Evolutionary conservation across 2,888 invertebrate genomes (phyloP), one percentile per base, ranked within the genome.

Genomic region (Idaea dimidiata): DNA sequence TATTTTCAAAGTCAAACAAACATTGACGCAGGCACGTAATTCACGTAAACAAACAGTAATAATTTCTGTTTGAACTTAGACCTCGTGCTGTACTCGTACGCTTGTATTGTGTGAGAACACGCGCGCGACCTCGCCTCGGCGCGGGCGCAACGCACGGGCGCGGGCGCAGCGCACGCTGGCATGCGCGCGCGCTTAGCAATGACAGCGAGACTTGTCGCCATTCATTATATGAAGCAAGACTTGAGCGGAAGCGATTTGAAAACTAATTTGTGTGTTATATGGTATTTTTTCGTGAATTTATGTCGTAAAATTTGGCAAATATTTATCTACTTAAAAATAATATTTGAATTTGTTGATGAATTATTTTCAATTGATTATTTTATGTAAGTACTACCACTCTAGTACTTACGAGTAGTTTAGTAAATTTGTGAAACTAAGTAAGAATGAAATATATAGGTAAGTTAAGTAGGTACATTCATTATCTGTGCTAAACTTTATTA

Each of bases 101-200:
- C 1, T 32, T 32, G 10, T 32, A 32, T 32, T 32, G 32, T 32
- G 4, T 32, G 32, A 32, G 7, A 43, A 69, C 68, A 68, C 72
- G 76, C 72, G 73, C 72, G 78, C 72, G 77, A 77, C 75, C 73
- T 69, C 64, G 68, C 59, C 68, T 61, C 66, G 60, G 63, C 63
- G 5, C 43, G 8, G 14, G 14, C 43, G 43, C 14, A 10, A 8
- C 10, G 43, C 43, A 10, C 43, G 43, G 43, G 43, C 43, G 10
- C 10, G 10, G 10, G 10, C 5, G 43, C 43, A 14, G 43, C 5
- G 43, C 43, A 43, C 8, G 10, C 43, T 43, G 14, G 43, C 43
- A 14, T 43, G 43, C 43, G 6, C 43, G 43, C 2, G 43, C 43
- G 43, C 43, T 14, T 17, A 58, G 63, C 61, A 61, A 65, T 59